Percentiles rank a stretch among this genome's conserved stretches.
phyloP scores from a whole-genome alignment of 2,113 vertebrate species.

The Siniperca chuatsi region DNA sequence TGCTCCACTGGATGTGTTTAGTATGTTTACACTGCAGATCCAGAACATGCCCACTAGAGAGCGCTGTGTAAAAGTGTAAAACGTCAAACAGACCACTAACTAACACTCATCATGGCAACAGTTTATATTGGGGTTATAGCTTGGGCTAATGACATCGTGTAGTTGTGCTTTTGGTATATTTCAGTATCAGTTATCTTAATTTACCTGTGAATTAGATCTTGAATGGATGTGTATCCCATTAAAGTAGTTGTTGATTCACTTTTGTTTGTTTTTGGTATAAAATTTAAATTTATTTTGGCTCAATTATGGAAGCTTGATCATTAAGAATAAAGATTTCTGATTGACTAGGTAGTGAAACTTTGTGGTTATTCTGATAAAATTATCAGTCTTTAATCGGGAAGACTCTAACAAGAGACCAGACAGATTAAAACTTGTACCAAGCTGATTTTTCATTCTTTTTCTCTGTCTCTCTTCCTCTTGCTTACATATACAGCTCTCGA shows the following conservation, averaged over 20 bases:
- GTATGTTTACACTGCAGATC: constrained; percentile 65
- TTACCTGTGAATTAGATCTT: constrained; percentile 62
- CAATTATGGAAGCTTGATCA: constrained; percentile 62
- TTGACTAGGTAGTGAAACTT: constrained; percentile 43
- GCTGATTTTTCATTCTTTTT: not conserved
- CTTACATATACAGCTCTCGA: not conserved
- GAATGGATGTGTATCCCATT: constrained; percentile 54
- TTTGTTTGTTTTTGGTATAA: constrained; percentile 56
- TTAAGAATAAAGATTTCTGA: constrained; percentile 79
- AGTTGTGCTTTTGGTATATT: constrained; percentile 58
- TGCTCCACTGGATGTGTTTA: constrained; percentile 56
- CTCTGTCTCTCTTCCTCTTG: not conserved
- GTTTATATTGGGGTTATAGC: constrained; percentile 6
- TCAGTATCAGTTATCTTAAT: constrained; percentile 50
- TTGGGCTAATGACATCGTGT: constrained; percentile 28
- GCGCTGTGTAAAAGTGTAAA: constrained; percentile 70
- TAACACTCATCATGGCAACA: constrained; percentile 16
- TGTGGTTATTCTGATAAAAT: constrained; percentile 61
- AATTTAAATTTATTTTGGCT: constrained; percentile 40
- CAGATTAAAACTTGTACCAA: not conserved
- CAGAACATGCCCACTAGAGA: constrained; percentile 77
- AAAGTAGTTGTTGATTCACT: constrained; percentile 40
- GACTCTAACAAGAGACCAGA: not conserved
- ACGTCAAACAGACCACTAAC: constrained; percentile 27
- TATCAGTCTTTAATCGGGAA: not conserved